Percentiles rank a stretch among this genome's conserved stretches.
phyloP scores from a whole-genome alignment of 2,113 vertebrate genomes.

The Rhinopithecus roxellana region DNA sequence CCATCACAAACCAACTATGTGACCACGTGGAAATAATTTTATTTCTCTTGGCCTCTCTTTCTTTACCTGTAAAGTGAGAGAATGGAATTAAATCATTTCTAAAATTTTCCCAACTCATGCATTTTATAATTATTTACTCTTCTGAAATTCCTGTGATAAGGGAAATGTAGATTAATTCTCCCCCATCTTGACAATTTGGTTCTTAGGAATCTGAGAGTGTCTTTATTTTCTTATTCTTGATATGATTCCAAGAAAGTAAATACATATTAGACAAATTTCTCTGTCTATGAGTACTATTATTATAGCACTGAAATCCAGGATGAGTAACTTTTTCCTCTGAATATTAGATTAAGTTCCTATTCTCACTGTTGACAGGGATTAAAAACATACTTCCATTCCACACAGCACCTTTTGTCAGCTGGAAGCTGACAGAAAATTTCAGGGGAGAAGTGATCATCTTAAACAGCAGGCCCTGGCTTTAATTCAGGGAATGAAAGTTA shows the following conservation, averaged over 20 bases:
- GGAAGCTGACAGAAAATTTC: neutral
- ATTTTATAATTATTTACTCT: slow-evolving; percentile 7
- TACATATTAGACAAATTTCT: neutral
- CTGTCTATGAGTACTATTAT: neutral
- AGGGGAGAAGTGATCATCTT: neutral
- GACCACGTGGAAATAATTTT: neutral
- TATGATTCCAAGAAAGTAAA: neutral
- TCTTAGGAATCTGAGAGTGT: neutral
- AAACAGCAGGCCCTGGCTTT: neutral
- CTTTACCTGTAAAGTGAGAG: neutral
- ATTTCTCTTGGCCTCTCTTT: neutral
- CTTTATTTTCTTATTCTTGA: slow-evolving; percentile 6
- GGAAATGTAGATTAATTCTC: neutral
- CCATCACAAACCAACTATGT: neutral
- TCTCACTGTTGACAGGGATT: neutral
- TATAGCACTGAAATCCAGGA: neutral
- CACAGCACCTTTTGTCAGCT: neutral
- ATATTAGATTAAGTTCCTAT: neutral
- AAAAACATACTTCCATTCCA: neutral
- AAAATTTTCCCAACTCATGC: neutral
- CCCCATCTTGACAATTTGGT: neutral
- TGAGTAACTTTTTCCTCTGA: neutral
- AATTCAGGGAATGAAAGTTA: slow-evolving; percentile 33
- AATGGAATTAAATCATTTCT: neutral
- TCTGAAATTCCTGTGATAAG: neutral